Conservation (phyloP, 2,113 vertebrate species). For the Oriolus oriolus region DNA sequence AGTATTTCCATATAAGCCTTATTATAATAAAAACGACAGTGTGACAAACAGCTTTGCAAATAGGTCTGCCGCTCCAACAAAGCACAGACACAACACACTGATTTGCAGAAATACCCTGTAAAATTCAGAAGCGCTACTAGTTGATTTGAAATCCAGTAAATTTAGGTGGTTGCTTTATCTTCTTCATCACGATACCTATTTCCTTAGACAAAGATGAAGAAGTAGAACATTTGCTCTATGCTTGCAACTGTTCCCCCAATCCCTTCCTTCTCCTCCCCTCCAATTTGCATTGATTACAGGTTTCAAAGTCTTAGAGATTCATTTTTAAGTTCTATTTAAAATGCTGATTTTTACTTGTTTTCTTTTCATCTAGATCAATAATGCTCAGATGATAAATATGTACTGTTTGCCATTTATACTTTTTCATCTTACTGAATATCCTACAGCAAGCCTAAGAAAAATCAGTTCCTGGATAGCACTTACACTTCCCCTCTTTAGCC, state of each 20-base stretch:
- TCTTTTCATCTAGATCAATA: conserved; percentile 45
- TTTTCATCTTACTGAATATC: neutral
- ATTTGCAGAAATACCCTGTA: neutral
- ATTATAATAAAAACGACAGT: conserved; percentile 43
- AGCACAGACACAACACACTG: neutral
- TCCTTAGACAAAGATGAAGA: neutral
- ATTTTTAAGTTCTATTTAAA: conserved; percentile 48
- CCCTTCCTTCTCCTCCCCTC: conserved; percentile 18
- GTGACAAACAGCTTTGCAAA: conserved; percentile 58
- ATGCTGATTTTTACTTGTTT: conserved; percentile 59
- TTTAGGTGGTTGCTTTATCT: neutral
- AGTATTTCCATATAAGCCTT: conserved; percentile 48
- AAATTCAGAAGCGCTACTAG: neutral
- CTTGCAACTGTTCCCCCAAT: neutral
- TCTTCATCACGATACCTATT: neutral
- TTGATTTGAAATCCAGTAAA: neutral
- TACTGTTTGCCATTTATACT: neutral
- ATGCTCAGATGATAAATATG: conserved; percentile 31
- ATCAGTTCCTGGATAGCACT: neutral
- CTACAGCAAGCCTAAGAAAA: neutral
- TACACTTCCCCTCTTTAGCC: neutral
- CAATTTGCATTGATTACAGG: conserved; percentile 44
- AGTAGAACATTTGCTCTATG: neutral
- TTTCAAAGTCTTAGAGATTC: conserved; percentile 13
- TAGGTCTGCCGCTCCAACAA: conserved; percentile 28